These are phyloP conservation scores for Lophotriccus pileatus DNA, from an alignment of 2,797 vertebrate species.

Conservation along the genomic window DNA sequence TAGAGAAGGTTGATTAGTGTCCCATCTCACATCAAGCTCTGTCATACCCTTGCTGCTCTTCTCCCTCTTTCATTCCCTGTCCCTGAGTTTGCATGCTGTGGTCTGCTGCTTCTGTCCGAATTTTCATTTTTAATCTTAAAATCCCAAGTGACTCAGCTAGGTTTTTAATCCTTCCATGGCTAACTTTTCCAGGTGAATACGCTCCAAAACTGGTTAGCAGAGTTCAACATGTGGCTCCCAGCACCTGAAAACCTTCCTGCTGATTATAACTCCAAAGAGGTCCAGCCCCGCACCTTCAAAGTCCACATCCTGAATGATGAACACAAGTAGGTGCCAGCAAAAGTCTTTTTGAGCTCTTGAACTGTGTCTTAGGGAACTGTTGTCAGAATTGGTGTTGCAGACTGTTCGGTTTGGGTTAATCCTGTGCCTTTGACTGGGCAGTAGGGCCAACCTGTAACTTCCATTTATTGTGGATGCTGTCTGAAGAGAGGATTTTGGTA, in stretches of 20 bases:
- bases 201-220: constrained; percentile 97
- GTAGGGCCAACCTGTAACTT: no score
- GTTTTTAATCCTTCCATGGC: not conserved
- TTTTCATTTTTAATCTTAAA: not conserved
- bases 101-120: not conserved
- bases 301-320: constrained; percentile 97
- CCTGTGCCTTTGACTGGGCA: not conserved
- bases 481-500: not conserved
- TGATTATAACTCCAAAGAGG: constrained; percentile 81
- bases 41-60: not conserved
- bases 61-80: not conserved
- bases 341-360: not conserved
- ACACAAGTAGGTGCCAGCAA: constrained; percentile 88
- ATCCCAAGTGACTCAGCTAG: not conserved
- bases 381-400: not conserved
- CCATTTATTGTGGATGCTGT: not conserved
- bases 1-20: not conserved
- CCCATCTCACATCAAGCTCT: not conserved
- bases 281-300: constrained; percentile 88
- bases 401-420: not conserved
- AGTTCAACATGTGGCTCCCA: constrained; percentile 98
- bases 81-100: not conserved
- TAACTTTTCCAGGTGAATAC: constrained; percentile 89
- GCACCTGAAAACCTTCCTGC: constrained; percentile 85
- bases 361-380: not conserved